Percentiles rank a stretch among this genome's conserved stretches.
phyloP scores from a whole-genome alignment of 2,113 vertebrate species.

The Aepyceros melampus region DNA sequence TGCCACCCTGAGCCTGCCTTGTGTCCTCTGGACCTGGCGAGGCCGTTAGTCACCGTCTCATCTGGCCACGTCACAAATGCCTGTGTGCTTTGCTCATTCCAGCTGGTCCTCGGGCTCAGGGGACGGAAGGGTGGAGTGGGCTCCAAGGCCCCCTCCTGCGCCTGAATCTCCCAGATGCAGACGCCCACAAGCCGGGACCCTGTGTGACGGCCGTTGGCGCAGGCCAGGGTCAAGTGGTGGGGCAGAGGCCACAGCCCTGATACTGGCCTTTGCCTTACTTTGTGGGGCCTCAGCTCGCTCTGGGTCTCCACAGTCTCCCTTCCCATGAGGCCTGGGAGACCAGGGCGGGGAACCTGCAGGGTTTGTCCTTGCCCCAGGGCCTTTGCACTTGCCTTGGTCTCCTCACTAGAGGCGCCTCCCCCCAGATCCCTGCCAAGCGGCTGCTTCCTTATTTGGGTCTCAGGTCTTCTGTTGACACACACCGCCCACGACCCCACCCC shows the following conservation, averaged over 20 bases:
- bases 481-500: accelerated
- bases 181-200: not conserved
- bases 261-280: too few relatives aligned
- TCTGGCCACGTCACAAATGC: not conserved
- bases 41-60: not conserved
- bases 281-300: not conserved
- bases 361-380: not conserved
- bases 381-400: not conserved
- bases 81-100: not conserved
- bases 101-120: not conserved
- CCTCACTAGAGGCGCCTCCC: not conserved
- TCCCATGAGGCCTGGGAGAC: accelerated
- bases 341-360: not conserved
- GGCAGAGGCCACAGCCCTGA: accelerated
- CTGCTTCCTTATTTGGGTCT: not conserved
- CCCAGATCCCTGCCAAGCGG: accelerated
- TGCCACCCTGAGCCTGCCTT: not conserved
- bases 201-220: not conserved
- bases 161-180: not conserved
- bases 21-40: not conserved
- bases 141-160: not conserved
- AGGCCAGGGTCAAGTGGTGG: not conserved
- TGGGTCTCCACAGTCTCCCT: not conserved
- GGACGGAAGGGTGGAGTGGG: accelerated
- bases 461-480: not conserved